These are phyloP conservation scores for Leptopilina drosophilae DNA, from an alignment of 2,888 invertebrate genomes.

Conservation along the genomic window DNA sequence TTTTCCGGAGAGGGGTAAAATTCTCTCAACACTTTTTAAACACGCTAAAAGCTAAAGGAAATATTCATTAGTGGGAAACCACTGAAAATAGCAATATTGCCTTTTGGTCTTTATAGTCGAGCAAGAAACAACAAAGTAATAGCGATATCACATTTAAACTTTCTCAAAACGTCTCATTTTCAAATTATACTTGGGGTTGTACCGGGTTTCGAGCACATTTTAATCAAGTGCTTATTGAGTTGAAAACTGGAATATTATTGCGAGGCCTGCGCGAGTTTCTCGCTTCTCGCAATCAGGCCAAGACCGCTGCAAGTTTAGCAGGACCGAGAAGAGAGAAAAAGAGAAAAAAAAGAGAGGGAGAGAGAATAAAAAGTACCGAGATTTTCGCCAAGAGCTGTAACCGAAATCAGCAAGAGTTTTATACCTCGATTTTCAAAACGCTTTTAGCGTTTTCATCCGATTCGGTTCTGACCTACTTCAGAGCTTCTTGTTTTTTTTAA, in stretches of 20 bases:
- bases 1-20: not conserved
- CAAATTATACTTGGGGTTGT: slow-evolving; percentile 61
- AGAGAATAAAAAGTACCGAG: slow-evolving; percentile 24
- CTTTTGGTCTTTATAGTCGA: slow-evolving; percentile 14
- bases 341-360: slow-evolving; percentile 6
- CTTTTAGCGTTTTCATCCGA: slow-evolving; percentile 8
- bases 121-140: slow-evolving; percentile 32
- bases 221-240: slow-evolving; percentile 71
- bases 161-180: slow-evolving; percentile 66
- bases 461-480: slow-evolving; percentile 14
- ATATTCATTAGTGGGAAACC: slow-evolving; percentile 14
- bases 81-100: slow-evolving; percentile 8
- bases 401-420: slow-evolving; percentile 18
- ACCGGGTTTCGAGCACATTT: slow-evolving; percentile 59
- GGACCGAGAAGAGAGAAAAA: not conserved
- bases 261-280: slow-evolving; percentile 23
- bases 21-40: not conserved
- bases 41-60: not conserved
- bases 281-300: slow-evolving; percentile 28
- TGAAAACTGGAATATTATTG: slow-evolving; percentile 61
- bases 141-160: slow-evolving; percentile 62
- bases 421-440: slow-evolving; percentile 11
- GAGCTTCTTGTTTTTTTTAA: not conserved
- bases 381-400: slow-evolving; percentile 8
- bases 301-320: slow-evolving; percentile 19